phyloP scores from a whole-genome alignment of 2,797 vertebrate genomes.

The Semotilus atromaculatus region DNA sequence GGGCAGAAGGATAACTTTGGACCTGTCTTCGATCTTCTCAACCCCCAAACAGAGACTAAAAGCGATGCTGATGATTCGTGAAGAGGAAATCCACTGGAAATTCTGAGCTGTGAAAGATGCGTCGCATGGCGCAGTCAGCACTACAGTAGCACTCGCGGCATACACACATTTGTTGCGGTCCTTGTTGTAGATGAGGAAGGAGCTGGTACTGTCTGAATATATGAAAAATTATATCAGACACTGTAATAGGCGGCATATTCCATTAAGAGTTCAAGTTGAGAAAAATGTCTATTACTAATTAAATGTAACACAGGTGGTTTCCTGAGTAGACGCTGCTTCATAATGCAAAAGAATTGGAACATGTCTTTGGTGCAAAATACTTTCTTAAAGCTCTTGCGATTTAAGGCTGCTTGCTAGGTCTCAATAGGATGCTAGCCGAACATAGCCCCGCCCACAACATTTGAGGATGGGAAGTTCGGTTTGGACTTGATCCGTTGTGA shows the following conservation, averaged over 20 bases:
- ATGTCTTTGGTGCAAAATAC: neutral
- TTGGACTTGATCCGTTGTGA: no score
- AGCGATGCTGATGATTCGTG: constrained; percentile 85
- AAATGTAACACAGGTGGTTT: neutral
- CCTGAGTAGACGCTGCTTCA: neutral
- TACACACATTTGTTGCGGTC: constrained; percentile 87
- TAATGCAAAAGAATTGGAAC: neutral
- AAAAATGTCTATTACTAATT: neutral
- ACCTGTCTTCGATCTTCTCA: constrained; percentile 82
- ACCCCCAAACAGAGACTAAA: constrained; percentile 88
- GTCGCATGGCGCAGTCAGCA: constrained; percentile 77
- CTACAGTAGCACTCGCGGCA: constrained; percentile 70
- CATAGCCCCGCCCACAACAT: no score
- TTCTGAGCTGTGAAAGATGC: constrained; percentile 80
- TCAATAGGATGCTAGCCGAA: no score
- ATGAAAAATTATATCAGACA: neutral
- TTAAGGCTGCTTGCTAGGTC: no score
- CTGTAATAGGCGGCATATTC: neutral
- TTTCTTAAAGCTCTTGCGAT: neutral
- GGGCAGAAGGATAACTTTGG: constrained; percentile 79
- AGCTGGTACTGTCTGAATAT: constrained; percentile 72
- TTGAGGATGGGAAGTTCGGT: no score
- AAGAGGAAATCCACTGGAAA: constrained; percentile 91
- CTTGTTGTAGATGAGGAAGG: constrained; percentile 91
- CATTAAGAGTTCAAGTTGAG: neutral